Evolutionary conservation across 2,888 invertebrate species (phyloP).

Genomic region (Chrysodeixis includens): DNA sequence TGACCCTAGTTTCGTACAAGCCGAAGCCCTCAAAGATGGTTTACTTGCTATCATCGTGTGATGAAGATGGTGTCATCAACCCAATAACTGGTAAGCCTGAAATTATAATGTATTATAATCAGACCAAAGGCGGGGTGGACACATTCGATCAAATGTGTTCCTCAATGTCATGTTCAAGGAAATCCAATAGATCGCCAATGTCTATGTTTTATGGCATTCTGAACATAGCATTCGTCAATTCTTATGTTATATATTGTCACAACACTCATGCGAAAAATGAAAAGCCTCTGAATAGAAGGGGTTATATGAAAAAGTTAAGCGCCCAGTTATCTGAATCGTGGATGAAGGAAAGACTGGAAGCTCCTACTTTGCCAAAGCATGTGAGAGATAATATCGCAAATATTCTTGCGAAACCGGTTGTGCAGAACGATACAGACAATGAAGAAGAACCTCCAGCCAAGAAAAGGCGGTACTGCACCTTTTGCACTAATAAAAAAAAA

Average conservation of each 20-base stretch:
- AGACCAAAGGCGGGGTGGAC: slow-evolving; percentile 38
- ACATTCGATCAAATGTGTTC: slow-evolving; percentile 37
- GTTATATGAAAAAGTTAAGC: neutral
- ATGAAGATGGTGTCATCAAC: slow-evolving; percentile 27
- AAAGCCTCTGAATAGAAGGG: neutral
- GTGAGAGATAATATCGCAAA: neutral
- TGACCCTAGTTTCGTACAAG: slow-evolving; percentile 19
- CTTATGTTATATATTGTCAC: neutral
- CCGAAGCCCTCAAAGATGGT: slow-evolving; percentile 32
- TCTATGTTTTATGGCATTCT: no score
- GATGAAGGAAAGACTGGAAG: neutral
- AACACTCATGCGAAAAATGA: neutral
- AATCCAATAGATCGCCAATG: slow-evolving; percentile 28
- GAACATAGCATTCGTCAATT: no score
- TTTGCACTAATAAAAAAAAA: neutral
- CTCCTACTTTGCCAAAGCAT: neutral
- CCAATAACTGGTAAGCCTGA: slow-evolving; percentile 26
- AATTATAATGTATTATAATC: slow-evolving; percentile 34
- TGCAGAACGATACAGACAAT: neutral
- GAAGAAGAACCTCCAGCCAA: neutral
- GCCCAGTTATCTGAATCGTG: neutral
- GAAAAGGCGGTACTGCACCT: neutral
- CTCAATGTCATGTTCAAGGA: slow-evolving; percentile 21
- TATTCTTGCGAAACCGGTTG: neutral
- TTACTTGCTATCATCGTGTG: slow-evolving; percentile 6